Conservation (phyloP, 2,888 invertebrate genomes). For the Tanypteryx hageni region DNA sequence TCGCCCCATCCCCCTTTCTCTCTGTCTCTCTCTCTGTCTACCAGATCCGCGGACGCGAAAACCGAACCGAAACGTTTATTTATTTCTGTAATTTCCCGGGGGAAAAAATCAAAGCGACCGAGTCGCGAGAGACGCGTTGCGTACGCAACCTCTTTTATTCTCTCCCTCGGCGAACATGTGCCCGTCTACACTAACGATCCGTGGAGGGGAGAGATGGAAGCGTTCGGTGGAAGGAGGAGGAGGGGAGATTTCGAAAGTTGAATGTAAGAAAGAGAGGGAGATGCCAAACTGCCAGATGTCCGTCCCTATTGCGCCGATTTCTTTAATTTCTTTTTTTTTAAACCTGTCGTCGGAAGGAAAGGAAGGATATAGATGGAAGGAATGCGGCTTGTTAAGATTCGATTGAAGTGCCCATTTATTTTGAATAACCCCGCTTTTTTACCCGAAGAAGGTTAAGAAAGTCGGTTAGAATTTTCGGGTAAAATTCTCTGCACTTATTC, state of each 20-base stretch:
- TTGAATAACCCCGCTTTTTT: too few species aligned
- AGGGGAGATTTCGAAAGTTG: not conserved
- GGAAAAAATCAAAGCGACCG: not conserved
- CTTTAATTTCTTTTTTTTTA: too few species aligned
- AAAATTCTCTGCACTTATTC: too few species aligned
- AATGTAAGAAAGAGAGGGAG: not conserved
- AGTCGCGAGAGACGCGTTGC: not conserved
- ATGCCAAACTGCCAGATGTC: slow-evolving; percentile 7
- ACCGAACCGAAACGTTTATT: not conserved
- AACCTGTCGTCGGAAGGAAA: not conserved
- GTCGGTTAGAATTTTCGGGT: too few species aligned
- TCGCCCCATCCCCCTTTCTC: not conserved
- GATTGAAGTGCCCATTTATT: too few species aligned
- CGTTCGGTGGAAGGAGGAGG: not conserved
- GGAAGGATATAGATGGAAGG: not conserved
- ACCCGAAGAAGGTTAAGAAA: too few species aligned
- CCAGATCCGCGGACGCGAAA: not conserved
- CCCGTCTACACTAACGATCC: too few species aligned
- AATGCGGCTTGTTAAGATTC: too few species aligned
- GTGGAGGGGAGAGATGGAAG: not conserved
- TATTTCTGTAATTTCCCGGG: not conserved
- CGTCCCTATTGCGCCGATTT: not conserved
- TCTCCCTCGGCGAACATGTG: too few species aligned
- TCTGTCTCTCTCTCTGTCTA: not conserved
- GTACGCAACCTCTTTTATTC: too few species aligned